These are phyloP conservation scores for Drosophila rubida DNA, from an alignment of 2,888 invertebrate species.

Conservation along the genomic window DNA sequence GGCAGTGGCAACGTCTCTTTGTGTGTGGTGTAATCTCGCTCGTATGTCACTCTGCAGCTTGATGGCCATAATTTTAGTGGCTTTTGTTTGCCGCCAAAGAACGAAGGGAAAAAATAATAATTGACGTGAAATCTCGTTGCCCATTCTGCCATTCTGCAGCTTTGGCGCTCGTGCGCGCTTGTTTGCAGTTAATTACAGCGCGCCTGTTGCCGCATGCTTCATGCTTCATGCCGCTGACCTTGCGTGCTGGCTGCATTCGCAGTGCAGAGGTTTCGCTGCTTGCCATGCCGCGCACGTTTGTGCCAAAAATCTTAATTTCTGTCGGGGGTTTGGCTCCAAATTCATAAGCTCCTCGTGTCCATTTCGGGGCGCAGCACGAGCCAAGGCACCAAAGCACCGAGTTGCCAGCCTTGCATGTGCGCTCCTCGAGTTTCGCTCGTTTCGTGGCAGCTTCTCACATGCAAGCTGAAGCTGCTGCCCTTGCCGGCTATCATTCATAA, in stretches of 20 bases:
- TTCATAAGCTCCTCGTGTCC: conserved; percentile 63
- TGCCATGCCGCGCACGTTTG: conserved; percentile 67
- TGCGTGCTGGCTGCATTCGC: conserved; percentile 71
- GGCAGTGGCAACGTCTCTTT: conserved; percentile 5
- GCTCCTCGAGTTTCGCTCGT: not conserved
- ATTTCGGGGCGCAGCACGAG: conserved; percentile 62
- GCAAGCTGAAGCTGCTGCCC: conserved; percentile 16
- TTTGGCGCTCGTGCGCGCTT: conserved; percentile 31
- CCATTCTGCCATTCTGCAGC: not conserved
- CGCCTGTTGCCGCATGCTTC: conserved; percentile 33
- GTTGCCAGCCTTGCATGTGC: conserved; percentile 20
- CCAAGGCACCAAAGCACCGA: not conserved
- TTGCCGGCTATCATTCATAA: conserved; percentile 68
- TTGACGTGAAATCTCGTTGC: conserved; percentile 65
- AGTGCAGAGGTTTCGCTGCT: conserved; percentile 44
- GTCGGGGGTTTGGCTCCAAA: conserved; percentile 39
- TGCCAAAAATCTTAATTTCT: conserved; percentile 79
- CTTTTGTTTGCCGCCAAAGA: conserved; percentile 43
- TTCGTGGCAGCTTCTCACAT: conserved; percentile 25
- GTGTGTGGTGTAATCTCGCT: conserved; percentile 54
- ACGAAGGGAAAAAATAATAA: conserved; percentile 44
- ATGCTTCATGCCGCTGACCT: conserved; percentile 55
- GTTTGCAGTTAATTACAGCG: conserved; percentile 73
- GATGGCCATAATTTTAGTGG: conserved; percentile 47
- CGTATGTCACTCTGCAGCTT: conserved; percentile 62